A percentile compares a stretch with the other conserved stretches of the same genome.
Evolutionary conservation across 35 echinoderm and acorn worm genomes (phyloP).

Genomic region (Ptychodera flava): DNA sequence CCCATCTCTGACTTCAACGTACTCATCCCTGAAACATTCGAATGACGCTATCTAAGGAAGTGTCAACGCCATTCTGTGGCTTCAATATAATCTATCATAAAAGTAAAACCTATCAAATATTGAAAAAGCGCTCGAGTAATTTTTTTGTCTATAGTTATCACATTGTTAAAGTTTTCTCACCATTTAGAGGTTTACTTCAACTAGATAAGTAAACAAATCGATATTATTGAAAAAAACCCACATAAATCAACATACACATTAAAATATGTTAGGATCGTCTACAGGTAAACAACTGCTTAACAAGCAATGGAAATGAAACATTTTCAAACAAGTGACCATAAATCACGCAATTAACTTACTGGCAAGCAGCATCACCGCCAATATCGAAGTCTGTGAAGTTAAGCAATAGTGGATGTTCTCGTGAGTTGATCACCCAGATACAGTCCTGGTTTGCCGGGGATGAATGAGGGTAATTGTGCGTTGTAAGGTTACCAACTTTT

Average conservation of each 20-base stretch:
- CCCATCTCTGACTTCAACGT: background rate
- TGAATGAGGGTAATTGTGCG: background rate
- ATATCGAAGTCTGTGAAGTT: background rate
- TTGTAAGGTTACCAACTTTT: background rate
- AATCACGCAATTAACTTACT: background rate
- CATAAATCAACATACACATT: background rate
- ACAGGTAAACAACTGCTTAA: no score
- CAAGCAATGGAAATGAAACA: no score
- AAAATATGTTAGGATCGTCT: background rate
- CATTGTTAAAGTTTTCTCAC: background rate
- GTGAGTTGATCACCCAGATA: background rate
- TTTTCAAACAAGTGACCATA: no score
- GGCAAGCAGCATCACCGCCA: background rate
- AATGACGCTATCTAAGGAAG: background rate
- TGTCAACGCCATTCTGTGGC: no score
- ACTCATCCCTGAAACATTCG: background rate
- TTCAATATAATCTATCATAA: no score
- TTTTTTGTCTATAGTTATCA: background rate
- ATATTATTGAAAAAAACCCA: background rate
- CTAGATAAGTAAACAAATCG: background rate
- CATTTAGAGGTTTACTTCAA: background rate
- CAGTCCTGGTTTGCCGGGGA: background rate
- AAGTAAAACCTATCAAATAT: no score
- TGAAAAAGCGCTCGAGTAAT: background rate
- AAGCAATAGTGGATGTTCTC: background rate